Base-by-base conservation (phyloP, 2,113 vertebrate species). In the Sapayoa aenigma region DNA sequence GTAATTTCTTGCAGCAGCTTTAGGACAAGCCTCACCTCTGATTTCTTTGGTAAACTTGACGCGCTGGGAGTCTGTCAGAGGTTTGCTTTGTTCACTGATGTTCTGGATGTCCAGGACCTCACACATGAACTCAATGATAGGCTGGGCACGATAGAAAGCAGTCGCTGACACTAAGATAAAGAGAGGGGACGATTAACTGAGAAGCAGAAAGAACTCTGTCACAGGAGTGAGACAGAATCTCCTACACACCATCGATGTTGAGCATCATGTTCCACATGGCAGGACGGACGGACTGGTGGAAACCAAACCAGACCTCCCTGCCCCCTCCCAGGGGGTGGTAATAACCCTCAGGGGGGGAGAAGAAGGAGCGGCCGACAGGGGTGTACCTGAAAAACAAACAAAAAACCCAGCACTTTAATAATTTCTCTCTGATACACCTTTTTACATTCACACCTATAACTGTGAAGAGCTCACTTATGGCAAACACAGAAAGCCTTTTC, bases 221-320 rank as follows among this genome's bases (percentile, higher is more conserved):
- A 39, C 31, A 9, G 25, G 41, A 86, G 67, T 4, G 87, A 85
- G 77, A 49, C 58, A 66, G 65, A 80, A 50, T 15, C 79, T 89
- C 46, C 62, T 79, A 46, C 98, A 55, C 96, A 99, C 99, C 99
- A 25, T 99, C 99, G 2, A 99, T 99, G 95, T 99, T 99, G 84
- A 99, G 99, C 99, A 99, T 99, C 99, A 99, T 99, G 96, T 99
- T 99, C 99, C 99, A 99, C 99, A 99, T 99, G 75, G 99, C 99
- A 46, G 99, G 99, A 46, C 99, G 98, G 97, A 99, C 99, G 0
- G 99, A 99, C 97, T 99, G 99, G 96, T 99, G 99, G 96, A 99
- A 99, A 35, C 99, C 99, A 39, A 99, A 99, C 99, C 99, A 99
- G 74, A 99, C 99, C 95, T 99, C 99, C 89, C 99, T 98, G 58